Base-by-base conservation (phyloP, 2,888 invertebrate species). In the Cryptocephalus moraei region DNA sequence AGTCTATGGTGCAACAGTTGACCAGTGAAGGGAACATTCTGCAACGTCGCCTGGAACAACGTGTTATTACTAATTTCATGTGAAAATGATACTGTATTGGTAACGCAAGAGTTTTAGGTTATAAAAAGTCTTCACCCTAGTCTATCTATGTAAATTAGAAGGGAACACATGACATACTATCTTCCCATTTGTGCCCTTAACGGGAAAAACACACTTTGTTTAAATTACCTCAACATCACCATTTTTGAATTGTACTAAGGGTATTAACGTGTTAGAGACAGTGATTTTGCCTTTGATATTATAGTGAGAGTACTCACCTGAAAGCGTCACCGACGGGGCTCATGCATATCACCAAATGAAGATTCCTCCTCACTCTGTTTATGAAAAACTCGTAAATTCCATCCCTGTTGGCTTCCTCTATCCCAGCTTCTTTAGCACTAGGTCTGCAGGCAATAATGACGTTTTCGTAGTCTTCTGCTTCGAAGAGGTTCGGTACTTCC, bases 21-120 rank as follows among this genome's bases (percentile, higher is more conserved):
- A 92, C 88, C 53, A 95, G 73, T 0, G 93, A 92, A 0, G 94
- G 95, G 67, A 93, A 95, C 88, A 93, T 92, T 39, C 93, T 81
- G 59, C 93, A 88, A 8, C 93, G 79, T 38, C 88, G 81, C 51
- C 90, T 83, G 61, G 67, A 62, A 71, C 32, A 41, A 41, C 36
- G 33, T 40, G 32, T 22, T 38, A 41, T 10, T 11, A 32, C 22
- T 22, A 22, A 22, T 22, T 22, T 22, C 14, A 38, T 9, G n/a
- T 39, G 10, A 42, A 39, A 36, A 32, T 9, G 8, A 22, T 4
- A 22, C 6, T 22, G n/a, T n/a, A n/a, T 22, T 22, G 22, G 22
- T 22, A 22, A 22, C 6, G 22, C 6, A 22, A 22, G 3, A 22
- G 6, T 22, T 2, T 22, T 22, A 22, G 6, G 22, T 22, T 4